Conservation (phyloP, 2,797 vertebrate species). For the Sebastes dallii region DNA sequence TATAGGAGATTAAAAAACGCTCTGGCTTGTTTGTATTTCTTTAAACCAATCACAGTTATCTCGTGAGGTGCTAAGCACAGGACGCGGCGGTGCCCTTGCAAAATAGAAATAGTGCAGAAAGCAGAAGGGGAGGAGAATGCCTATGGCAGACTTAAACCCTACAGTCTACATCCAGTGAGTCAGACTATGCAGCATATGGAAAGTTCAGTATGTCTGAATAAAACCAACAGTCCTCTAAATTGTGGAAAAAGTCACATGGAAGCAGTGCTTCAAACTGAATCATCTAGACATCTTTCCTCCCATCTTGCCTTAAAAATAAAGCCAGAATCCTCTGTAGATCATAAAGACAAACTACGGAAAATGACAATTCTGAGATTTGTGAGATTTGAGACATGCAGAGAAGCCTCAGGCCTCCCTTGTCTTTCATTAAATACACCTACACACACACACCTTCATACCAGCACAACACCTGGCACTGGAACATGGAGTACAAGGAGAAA, state of each 20-base stretch:
- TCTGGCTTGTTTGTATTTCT: no score
- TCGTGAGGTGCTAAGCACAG: no score
- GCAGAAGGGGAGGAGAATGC: no score
- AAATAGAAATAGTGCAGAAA: no score
- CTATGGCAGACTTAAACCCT: not conserved
- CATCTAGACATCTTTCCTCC: not conserved
- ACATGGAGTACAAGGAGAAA: not conserved
- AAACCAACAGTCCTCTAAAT: not conserved
- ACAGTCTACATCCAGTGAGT: not conserved
- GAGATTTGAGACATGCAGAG: constrained; percentile 9
- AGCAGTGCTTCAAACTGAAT: not conserved
- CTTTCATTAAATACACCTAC: constrained; percentile 30
- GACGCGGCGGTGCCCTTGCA: no score
- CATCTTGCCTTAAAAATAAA: not conserved
- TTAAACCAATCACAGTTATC: no score
- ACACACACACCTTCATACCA: constrained; percentile 1
- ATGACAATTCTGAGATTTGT: not conserved
- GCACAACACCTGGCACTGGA: constrained; percentile 28
- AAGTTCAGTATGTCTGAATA: not conserved
- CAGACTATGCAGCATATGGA: not conserved
- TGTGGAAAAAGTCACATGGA: not conserved
- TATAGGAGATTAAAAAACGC: no score
- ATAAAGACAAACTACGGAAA: constrained; percentile 24
- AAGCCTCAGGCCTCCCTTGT: constrained; percentile 13
- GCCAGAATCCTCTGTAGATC: not conserved